phyloP scores from a whole-genome alignment of 2,797 vertebrate genomes.

The Vireo griseus region DNA sequence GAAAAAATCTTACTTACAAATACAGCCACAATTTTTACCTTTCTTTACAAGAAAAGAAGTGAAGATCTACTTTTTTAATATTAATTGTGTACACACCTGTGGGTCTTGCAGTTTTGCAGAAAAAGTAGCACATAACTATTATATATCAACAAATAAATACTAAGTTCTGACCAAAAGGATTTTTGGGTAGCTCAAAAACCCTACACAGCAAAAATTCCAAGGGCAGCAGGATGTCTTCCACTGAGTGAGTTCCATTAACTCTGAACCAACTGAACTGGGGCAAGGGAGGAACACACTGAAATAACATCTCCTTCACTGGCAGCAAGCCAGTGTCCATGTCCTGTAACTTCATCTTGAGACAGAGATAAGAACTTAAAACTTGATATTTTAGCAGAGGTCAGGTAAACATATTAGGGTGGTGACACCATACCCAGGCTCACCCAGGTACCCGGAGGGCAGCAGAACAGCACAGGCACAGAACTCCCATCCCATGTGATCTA shows the following conservation, averaged over 20 bases:
- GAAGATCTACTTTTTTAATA: background rate
- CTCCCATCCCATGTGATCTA: background rate
- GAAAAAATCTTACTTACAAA: background rate
- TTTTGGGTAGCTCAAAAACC: background rate
- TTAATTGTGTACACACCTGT: background rate
- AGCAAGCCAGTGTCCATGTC: background rate
- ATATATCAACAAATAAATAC: background rate
- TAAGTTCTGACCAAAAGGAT: background rate
- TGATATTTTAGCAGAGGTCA: background rate
- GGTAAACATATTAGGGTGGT: background rate
- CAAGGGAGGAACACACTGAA: background rate
- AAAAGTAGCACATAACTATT: background rate
- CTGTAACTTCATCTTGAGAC: background rate
- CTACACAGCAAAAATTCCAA: background rate
- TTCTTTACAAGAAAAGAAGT: background rate
- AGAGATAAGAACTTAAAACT: background rate
- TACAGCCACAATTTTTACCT: background rate
- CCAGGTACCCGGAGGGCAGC: background rate
- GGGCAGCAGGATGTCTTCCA: background rate
- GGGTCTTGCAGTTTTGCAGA: background rate
- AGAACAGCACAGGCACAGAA: background rate
- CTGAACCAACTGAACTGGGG: background rate
- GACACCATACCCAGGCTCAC: fast-evolving
- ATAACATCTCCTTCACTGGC: background rate
- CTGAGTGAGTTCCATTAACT: background rate